Percentiles rank a stretch among this genome's conserved stretches.
Evolutionary conservation across 2,888 invertebrate species (phyloP).

Genomic region (Seira sanloemensis): DNA sequence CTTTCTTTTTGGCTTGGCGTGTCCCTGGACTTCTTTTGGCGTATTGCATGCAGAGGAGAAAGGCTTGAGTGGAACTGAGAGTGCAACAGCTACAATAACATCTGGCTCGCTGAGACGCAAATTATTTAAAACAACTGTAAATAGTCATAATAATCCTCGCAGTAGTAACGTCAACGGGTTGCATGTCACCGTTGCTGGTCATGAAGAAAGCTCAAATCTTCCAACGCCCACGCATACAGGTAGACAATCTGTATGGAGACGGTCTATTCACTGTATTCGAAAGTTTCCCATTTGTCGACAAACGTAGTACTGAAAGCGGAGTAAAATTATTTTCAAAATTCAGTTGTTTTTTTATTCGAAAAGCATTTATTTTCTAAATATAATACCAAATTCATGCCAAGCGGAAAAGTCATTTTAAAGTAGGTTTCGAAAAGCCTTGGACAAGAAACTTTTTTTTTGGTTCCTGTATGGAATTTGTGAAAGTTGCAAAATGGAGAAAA

Average conservation of each 20-base stretch:
- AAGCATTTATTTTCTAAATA: too few relatives aligned
- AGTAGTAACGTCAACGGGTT: slow-evolving; percentile 46
- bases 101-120: slow-evolving; percentile 49
- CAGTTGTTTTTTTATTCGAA: too few relatives aligned
- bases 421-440: too few relatives aligned
- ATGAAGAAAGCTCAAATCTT: slow-evolving; percentile 55
- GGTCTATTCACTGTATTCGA: slow-evolving; percentile 67
- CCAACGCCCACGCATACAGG: slow-evolving; percentile 42
- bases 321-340: too few relatives aligned
- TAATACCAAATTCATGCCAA: too few relatives aligned
- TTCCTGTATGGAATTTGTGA: too few relatives aligned
- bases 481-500: too few relatives aligned
- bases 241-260: slow-evolving; percentile 59
- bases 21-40: too few relatives aligned
- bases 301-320: slow-evolving; percentile 52
- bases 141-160: slow-evolving; percentile 26
- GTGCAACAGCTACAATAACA: slow-evolving; percentile 36
- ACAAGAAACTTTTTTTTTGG: too few relatives aligned
- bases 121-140: slow-evolving; percentile 37
- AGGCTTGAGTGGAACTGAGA: slow-evolving; percentile 40
- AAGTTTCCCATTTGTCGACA: slow-evolving; percentile 70
- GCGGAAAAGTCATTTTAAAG: too few relatives aligned
- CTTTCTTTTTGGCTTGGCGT: too few relatives aligned
- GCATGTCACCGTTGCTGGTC: slow-evolving; percentile 32
- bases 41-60: slow-evolving; percentile 48